Evolutionary conservation across 2,113 vertebrate species (phyloP).

Genomic region (Peromyscus californicus): DNA sequence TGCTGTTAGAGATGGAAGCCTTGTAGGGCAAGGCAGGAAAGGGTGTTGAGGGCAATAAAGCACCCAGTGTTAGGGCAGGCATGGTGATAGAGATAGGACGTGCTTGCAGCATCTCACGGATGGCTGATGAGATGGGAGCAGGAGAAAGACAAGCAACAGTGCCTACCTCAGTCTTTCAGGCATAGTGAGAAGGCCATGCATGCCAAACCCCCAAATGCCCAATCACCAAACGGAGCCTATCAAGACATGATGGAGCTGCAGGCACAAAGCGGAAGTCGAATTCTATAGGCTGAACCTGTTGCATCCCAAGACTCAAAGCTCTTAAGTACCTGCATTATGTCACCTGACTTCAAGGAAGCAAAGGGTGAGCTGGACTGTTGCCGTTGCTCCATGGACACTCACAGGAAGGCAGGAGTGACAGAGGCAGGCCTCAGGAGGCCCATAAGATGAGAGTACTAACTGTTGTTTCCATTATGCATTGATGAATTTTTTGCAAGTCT

Average conservation of each 20-base stretch:
- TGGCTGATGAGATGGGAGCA: not conserved
- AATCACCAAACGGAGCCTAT: not conserved
- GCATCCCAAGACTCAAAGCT: not conserved
- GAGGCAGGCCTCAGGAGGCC: not conserved
- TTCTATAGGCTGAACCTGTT: not conserved
- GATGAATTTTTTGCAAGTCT: conserved; percentile 22
- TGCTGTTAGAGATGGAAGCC: not conserved
- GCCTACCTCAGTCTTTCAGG: not conserved
- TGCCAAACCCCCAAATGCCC: not conserved
- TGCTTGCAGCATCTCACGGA: not conserved
- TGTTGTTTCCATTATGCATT: not conserved
- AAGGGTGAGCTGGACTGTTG: not conserved
- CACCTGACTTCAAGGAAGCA: not conserved
- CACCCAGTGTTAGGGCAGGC: not conserved
- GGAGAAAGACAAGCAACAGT: not conserved
- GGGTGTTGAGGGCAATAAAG: not conserved
- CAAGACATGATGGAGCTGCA: not conserved
- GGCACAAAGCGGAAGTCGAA: not conserved
- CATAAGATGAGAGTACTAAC: not conserved
- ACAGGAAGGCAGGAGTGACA: not conserved
- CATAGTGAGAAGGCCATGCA: not conserved
- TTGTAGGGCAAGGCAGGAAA: not conserved
- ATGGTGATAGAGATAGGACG: not conserved
- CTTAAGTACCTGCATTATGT: not conserved
- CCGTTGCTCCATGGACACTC: not conserved